phyloP scores from a whole-genome alignment of 2,888 invertebrate genomes.

The Drosophila yooni region DNA sequence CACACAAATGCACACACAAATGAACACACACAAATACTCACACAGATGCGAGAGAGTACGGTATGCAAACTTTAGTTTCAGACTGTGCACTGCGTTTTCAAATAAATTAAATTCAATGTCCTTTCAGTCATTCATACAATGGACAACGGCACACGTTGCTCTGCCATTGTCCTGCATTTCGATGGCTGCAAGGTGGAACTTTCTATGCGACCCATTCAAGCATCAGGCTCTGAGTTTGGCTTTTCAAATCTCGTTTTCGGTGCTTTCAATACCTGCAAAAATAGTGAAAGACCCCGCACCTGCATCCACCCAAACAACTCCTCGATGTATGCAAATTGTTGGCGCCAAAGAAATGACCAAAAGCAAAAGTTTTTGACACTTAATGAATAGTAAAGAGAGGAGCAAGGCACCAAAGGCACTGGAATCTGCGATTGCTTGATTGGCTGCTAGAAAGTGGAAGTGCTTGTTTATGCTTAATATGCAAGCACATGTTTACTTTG shows the following conservation, averaged over 20 bases:
- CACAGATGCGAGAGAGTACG: constrained; percentile 1
- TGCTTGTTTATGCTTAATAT: constrained; percentile 62
- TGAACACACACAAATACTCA: background rate
- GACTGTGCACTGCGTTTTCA: constrained; percentile 67
- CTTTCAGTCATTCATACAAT: constrained; percentile 77
- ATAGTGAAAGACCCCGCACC: constrained; percentile 32
- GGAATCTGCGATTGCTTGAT: constrained; percentile 37
- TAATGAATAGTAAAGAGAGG: constrained; percentile 64
- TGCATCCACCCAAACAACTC: constrained; percentile 8
- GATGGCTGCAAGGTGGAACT: constrained; percentile 62
- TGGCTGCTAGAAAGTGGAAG: constrained; percentile 48
- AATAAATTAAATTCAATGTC: constrained; percentile 81
- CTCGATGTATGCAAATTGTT: constrained; percentile 71
- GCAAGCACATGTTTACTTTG: constrained; percentile 74
- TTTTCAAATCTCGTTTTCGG: constrained; percentile 58
- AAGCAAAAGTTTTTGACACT: constrained; percentile 78
- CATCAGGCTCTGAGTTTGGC: constrained; percentile 52
- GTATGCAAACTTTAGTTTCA: constrained; percentile 66
- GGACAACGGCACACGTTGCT: constrained; percentile 56
- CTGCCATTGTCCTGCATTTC: constrained; percentile 62
- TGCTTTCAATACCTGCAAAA: constrained; percentile 31
- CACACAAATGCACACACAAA: background rate
- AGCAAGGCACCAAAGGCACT: constrained; percentile 12
- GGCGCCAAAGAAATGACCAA: constrained; percentile 71
- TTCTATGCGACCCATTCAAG: constrained; percentile 70